Percentiles rank a stretch among this genome's conserved stretches.
These are phyloP conservation scores for Dioctria rufipes DNA, from an alignment of 2,888 invertebrate species.

Conservation along the genomic window DNA sequence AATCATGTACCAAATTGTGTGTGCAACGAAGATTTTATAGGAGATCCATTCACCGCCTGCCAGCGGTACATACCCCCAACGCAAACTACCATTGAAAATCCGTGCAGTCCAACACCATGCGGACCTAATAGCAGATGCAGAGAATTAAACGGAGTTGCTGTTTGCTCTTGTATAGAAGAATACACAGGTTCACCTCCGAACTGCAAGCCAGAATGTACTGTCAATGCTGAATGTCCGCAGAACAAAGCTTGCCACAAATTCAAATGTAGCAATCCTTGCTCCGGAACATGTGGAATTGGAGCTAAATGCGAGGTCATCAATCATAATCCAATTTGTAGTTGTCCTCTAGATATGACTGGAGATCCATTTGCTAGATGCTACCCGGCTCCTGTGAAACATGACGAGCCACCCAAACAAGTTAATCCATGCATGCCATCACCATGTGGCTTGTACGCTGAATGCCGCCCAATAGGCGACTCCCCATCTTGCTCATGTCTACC, in stretches of 20 bases:
- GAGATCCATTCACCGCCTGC: constrained; percentile 77
- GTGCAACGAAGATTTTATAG: constrained; percentile 79
- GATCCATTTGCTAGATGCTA: constrained; percentile 74
- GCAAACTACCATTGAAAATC: constrained; percentile 61
- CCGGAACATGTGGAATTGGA: constrained; percentile 76
- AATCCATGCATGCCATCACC: constrained; percentile 89
- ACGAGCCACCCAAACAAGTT: constrained; percentile 62
- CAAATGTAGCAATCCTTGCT: constrained; percentile 81
- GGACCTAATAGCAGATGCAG: constrained; percentile 86
- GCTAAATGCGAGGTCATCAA: constrained; percentile 77
- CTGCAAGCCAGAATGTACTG: constrained; percentile 82
- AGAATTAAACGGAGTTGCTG: constrained; percentile 79
- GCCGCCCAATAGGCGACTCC: constrained; percentile 83
- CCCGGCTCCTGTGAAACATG: not conserved
- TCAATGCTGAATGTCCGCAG: constrained; percentile 78
- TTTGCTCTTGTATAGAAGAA: constrained; percentile 79
- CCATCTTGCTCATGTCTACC: constrained; percentile 89
- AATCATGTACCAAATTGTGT: constrained; percentile 86
- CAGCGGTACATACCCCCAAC: not conserved
- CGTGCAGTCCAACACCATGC: constrained; percentile 78
- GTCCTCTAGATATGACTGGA: constrained; percentile 78
- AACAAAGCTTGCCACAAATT: constrained; percentile 80
- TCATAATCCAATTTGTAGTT: constrained; percentile 84
- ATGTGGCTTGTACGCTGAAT: constrained; percentile 91
- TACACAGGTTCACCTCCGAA: constrained; percentile 81